phyloP scores from a whole-genome alignment of 2,888 invertebrate genomes.

The Campoletis raptor region DNA sequence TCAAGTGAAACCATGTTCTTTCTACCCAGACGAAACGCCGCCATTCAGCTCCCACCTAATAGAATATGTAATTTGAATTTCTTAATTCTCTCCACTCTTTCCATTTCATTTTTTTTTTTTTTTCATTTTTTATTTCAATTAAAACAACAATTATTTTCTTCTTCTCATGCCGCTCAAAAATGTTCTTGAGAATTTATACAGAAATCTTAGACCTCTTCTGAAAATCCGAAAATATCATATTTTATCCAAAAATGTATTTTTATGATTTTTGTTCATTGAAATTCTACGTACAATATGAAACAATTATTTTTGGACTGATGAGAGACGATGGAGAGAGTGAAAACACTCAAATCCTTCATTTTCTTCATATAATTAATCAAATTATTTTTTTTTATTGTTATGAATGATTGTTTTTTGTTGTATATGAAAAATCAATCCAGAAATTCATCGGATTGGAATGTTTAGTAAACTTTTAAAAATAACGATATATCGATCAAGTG shows the following conservation, averaged over 20 bases:
- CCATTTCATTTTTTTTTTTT: background rate
- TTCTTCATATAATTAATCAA: background rate
- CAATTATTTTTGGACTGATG: too few relatives aligned
- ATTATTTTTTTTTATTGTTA: too few relatives aligned
- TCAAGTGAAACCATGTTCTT: background rate
- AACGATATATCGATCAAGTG: too few relatives aligned
- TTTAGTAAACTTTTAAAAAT: background rate
- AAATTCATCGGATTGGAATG: background rate
- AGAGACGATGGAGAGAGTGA: too few relatives aligned
- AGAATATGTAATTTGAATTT: conserved; percentile 83
- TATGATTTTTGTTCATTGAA: conserved; percentile 38
- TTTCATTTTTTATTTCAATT: conserved; percentile 1
- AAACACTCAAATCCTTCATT: too few relatives aligned
- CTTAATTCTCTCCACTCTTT: conserved; percentile 59
- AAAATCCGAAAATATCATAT: background rate
- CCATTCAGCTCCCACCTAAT: conserved; percentile 77
- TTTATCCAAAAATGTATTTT: conserved; percentile 42
- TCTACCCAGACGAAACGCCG: conserved; percentile 55
- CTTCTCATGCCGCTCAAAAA: conserved; percentile 53
- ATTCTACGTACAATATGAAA: background rate
- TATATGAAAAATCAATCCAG: too few relatives aligned
- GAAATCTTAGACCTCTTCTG: background rate
- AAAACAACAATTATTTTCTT: conserved; percentile 48
- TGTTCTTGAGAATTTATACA: conserved; percentile 10
- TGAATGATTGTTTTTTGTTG: too few relatives aligned